phyloP scores from a whole-genome alignment of 2,797 vertebrate genomes.

The Bradypus variegatus region DNA sequence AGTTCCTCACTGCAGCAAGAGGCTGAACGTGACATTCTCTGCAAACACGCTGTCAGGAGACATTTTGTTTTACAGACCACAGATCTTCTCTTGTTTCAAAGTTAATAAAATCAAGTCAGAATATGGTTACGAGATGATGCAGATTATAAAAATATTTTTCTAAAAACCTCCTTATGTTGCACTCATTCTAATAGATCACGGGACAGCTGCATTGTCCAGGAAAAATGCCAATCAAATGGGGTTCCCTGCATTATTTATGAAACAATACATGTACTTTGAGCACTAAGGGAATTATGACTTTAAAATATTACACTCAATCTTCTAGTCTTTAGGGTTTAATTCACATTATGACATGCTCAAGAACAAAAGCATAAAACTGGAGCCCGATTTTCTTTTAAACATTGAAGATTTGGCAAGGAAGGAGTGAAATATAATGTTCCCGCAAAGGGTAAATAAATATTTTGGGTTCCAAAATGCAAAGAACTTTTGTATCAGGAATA shows the following conservation, averaged over 20 bases:
- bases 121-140: not conserved
- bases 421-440: no score
- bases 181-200: not conserved
- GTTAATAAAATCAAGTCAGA: not conserved
- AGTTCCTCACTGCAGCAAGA: not conserved
- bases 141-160: not conserved
- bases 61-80: no score
- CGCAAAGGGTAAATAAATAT: not conserved
- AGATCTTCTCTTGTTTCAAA: not conserved
- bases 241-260: not conserved
- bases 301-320: not conserved
- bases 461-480: not conserved
- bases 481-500: not conserved
- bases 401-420: not conserved
- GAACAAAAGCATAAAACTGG: not conserved
- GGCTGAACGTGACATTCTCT: accelerated
- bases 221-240: accelerated
- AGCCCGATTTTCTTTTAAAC: not conserved
- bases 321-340: not conserved
- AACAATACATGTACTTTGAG: not conserved
- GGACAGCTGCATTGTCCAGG: not conserved
- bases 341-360: not conserved
- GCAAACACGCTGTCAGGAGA: not conserved
- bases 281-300: no score
- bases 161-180: not conserved